Conservation (phyloP, 1,140 invertebrate species). For the Nasonia longicornis region DNA sequence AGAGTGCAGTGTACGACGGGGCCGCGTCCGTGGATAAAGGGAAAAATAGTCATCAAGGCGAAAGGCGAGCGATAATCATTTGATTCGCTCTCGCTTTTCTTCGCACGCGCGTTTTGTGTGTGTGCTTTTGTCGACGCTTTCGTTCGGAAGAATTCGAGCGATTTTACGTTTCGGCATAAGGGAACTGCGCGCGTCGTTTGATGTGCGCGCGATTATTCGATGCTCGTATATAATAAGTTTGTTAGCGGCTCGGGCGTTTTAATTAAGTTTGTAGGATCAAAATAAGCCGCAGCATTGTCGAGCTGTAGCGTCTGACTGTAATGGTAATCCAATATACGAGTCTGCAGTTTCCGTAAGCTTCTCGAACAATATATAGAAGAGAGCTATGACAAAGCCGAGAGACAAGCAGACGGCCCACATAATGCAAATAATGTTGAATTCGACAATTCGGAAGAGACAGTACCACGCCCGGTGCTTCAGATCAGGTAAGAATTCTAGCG, state of each 20-base stretch:
- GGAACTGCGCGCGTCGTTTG: background rate
- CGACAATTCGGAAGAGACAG: background rate
- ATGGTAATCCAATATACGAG: too few species aligned
- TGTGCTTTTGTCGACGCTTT: background rate
- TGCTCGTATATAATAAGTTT: slow-evolving; percentile 1
- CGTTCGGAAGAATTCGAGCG: slow-evolving; percentile 12
- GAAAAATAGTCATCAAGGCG: slow-evolving; percentile 11
- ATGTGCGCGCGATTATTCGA: background rate
- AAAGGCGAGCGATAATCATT: slow-evolving; percentile 26
- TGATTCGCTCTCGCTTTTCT: background rate
- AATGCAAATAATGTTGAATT: too few species aligned
- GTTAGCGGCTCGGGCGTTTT: background rate
- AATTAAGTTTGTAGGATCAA: background rate
- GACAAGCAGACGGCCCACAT: background rate
- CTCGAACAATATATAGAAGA: background rate
- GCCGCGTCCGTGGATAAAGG: background rate
- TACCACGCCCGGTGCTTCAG: background rate
- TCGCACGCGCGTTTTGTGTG: background rate
- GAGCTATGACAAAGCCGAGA: too few species aligned
- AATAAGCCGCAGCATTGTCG: too few species aligned
- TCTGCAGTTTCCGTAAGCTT: too few species aligned
- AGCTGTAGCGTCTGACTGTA: too few species aligned
- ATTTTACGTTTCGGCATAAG: background rate
- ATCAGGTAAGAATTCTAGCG: background rate
- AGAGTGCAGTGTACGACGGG: slow-evolving; percentile 2